phyloP scores from a whole-genome alignment of 2,113 vertebrate species.

The Garra rufa region DNA sequence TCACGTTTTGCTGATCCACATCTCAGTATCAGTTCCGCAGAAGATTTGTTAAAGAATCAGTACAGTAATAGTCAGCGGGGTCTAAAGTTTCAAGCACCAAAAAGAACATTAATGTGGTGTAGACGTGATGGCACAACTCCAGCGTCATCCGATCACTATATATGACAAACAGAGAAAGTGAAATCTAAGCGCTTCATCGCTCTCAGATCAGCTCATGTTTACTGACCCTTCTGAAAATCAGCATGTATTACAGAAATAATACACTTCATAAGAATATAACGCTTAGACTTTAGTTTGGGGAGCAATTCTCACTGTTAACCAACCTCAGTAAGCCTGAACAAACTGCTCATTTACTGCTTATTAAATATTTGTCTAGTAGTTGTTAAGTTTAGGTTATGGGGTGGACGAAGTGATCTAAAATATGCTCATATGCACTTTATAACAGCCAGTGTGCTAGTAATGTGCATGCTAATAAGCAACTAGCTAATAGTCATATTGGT shows the following conservation, averaged over 20 bases:
- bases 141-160: neutral
- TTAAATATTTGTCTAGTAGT: no score
- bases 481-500: neutral
- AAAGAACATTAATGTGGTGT: neutral
- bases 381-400: neutral
- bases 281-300: neutral
- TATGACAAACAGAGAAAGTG: neutral
- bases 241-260: neutral
- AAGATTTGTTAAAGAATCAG: neutral
- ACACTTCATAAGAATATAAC: neutral
- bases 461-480: neutral
- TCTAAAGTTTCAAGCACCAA: neutral
- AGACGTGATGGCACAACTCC: neutral
- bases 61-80: neutral
- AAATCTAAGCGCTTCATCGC: neutral
- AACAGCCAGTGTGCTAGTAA: neutral
- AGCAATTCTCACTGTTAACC: neutral
- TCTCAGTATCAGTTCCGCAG: neutral
- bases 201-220: neutral
- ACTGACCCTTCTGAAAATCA: neutral
- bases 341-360: no score
- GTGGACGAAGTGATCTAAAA: neutral
- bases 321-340: no score
- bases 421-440: neutral
- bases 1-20: neutral